Percentiles rank a stretch among this genome's conserved stretches.
These are phyloP conservation scores for Arizona elegans DNA, from an alignment of 2,113 vertebrate genomes.

Conservation along the genomic window DNA sequence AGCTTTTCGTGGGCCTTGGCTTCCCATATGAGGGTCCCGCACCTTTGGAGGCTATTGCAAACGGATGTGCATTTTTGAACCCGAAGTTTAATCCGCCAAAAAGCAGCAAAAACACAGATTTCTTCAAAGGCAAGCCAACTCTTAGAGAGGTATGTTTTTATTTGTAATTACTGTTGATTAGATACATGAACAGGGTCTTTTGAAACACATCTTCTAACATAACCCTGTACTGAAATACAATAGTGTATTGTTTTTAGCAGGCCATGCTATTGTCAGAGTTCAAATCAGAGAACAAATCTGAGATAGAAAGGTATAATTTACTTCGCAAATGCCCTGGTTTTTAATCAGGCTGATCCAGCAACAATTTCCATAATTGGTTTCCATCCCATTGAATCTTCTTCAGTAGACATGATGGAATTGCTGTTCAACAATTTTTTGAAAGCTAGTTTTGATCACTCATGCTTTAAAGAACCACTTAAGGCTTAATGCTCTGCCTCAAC, in stretches of 20 bases:
- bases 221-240: neutral
- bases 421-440: neutral
- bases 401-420: neutral
- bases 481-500: neutral
- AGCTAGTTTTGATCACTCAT: neutral
- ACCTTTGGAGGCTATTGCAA: conserved; percentile 95
- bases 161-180: neutral
- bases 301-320: neutral
- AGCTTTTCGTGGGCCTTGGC: conserved; percentile 97
- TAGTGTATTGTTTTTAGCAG: neutral
- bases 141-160: conserved; percentile 85
- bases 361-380: neutral
- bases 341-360: neutral
- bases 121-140: conserved; percentile 98
- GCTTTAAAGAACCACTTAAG: neutral
- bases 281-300: neutral
- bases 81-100: conserved; percentile 92
- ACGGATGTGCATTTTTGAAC: conserved; percentile 95
- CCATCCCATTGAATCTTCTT: neutral
- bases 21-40: conserved; percentile 97
- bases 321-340: neutral
- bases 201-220: neutral
- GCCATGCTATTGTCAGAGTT: too few species aligned
- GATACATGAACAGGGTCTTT: neutral
- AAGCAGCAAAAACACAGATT: conserved; percentile 98